phyloP scores from a whole-genome alignment of 1,140 invertebrate genomes.

The Brachionus calyciflorus region DNA sequence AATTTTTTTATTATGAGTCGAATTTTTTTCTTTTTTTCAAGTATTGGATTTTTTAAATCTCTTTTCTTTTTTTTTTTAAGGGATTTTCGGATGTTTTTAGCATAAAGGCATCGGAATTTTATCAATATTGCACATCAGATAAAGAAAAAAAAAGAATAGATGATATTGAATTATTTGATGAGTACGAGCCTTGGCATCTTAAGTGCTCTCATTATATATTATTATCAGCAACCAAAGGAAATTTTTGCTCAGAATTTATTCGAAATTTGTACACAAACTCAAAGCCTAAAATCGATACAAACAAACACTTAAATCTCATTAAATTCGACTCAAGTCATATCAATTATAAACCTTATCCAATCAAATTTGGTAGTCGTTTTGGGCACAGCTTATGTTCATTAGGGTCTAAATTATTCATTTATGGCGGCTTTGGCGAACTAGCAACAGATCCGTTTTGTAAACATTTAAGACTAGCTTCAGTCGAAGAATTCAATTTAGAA shows the following conservation, averaged over 20 bases:
- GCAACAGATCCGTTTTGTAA: conserved; percentile 13
- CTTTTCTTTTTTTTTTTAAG: conserved; percentile 53
- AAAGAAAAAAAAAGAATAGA: conserved; percentile 58
- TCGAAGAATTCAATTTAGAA: conserved; percentile 24
- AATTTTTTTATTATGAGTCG: no score
- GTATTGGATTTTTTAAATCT: no score
- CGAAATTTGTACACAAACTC: background rate
- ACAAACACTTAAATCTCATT: background rate
- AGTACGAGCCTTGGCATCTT: conserved; percentile 64
- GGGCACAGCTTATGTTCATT: conserved; percentile 52
- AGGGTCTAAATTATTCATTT: conserved; percentile 48
- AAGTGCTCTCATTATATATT: conserved; percentile 65
- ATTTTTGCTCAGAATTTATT: background rate
- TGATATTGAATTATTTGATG: conserved; percentile 64
- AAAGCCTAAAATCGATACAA: background rate
- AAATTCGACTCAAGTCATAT: background rate
- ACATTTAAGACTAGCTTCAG: background rate
- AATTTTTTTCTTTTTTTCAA: no score
- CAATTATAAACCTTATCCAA: background rate
- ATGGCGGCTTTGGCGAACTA: conserved; percentile 47
- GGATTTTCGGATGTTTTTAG: conserved; percentile 58
- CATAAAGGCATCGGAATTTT: conserved; percentile 61
- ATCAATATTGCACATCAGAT: conserved; percentile 51
- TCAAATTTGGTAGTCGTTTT: conserved; percentile 49
- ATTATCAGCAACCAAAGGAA: conserved; percentile 45